phyloP scores from a whole-genome alignment of 1,140 invertebrate genomes.

The Dreissena rostriformis region DNA sequence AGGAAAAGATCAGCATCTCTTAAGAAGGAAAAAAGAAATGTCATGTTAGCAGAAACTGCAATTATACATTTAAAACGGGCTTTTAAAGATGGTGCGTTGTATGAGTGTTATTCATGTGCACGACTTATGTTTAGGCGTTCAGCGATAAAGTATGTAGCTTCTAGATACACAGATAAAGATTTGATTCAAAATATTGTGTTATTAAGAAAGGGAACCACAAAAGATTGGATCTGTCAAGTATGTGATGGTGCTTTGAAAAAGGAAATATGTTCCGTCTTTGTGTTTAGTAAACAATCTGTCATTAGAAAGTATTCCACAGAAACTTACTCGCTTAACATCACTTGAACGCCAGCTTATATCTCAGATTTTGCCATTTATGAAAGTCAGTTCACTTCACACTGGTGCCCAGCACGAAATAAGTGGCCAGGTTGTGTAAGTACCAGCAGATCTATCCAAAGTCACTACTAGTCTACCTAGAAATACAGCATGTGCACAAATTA shows the following conservation, averaged over 20 bases:
- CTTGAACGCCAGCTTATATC: slow-evolving; percentile 38
- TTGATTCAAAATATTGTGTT: slow-evolving; percentile 37
- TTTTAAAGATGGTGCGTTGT: slow-evolving; percentile 38
- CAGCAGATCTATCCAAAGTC: slow-evolving; percentile 40
- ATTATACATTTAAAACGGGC: slow-evolving; percentile 38
- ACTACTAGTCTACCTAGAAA: slow-evolving; percentile 43
- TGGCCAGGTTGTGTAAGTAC: slow-evolving; percentile 39
- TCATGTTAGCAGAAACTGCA: slow-evolving; percentile 27
- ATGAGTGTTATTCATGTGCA: slow-evolving; percentile 44
- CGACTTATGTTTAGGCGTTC: slow-evolving; percentile 49
- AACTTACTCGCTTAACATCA: slow-evolving; percentile 26
- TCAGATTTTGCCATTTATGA: slow-evolving; percentile 47
- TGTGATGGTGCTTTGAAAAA: slow-evolving; percentile 47
- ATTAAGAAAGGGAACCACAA: slow-evolving; percentile 38
- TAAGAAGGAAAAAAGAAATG: slow-evolving; percentile 18
- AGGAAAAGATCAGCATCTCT: slow-evolving; percentile 16
- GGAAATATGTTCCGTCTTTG: slow-evolving; percentile 17
- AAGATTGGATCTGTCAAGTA: slow-evolving; percentile 39
- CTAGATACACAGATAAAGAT: slow-evolving; percentile 24
- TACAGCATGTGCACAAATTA: slow-evolving; percentile 44
- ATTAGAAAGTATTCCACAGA: slow-evolving; percentile 21
- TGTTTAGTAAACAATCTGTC: slow-evolving; percentile 39
- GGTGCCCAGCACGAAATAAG: slow-evolving; percentile 41
- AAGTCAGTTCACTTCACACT: slow-evolving; percentile 38
- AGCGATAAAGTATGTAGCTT: slow-evolving; percentile 33